A percentile compares a stretch with the other conserved stretches of the same genome.
Evolutionary conservation across 2,888 invertebrate species (phyloP).

Genomic region (Sturmia bella): DNA sequence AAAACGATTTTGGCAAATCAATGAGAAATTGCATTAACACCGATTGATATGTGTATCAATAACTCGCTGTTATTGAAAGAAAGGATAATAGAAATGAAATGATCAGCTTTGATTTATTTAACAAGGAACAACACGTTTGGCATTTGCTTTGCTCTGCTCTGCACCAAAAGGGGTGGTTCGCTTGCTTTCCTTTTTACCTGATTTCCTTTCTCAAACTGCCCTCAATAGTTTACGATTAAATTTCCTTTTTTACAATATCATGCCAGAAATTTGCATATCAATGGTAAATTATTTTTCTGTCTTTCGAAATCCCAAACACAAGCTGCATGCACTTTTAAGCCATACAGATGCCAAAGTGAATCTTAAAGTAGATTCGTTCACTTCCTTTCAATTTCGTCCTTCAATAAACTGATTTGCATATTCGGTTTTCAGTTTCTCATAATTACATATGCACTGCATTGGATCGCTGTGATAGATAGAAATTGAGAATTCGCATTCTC

Average conservation of each 20-base stretch:
- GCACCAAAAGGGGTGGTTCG: slow-evolving; percentile 58
- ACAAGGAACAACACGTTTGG: slow-evolving; percentile 2
- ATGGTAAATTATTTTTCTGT: slow-evolving; percentile 73
- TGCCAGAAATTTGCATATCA: slow-evolving; percentile 75
- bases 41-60: slow-evolving; percentile 59
- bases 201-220: slow-evolving; percentile 53
- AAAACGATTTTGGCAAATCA: slow-evolving; percentile 60
- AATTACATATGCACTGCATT: slow-evolving; percentile 66
- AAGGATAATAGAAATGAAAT: slow-evolving; percentile 3
- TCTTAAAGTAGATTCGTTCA: slow-evolving; percentile 44
- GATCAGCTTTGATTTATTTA: slow-evolving; percentile 36
- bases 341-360: slow-evolving; percentile 53
- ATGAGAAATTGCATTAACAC: slow-evolving; percentile 63
- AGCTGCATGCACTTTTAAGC: slow-evolving; percentile 64
- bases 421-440: slow-evolving; percentile 64
- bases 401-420: slow-evolving; percentile 64
- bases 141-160: neutral
- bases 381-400: slow-evolving; percentile 57
- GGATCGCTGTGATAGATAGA: slow-evolving; percentile 35
- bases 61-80: slow-evolving; percentile 37
- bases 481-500: slow-evolving; percentile 20
- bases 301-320: slow-evolving; percentile 62
- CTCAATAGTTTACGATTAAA: slow-evolving; percentile 65
- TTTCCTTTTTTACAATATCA: slow-evolving; percentile 50
- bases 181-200: slow-evolving; percentile 45